A percentile compares a stretch with the other conserved stretches of the same genome.
phyloP scores from a whole-genome alignment of 1,140 invertebrate species.

The Meloidogyne chitwoodi region DNA sequence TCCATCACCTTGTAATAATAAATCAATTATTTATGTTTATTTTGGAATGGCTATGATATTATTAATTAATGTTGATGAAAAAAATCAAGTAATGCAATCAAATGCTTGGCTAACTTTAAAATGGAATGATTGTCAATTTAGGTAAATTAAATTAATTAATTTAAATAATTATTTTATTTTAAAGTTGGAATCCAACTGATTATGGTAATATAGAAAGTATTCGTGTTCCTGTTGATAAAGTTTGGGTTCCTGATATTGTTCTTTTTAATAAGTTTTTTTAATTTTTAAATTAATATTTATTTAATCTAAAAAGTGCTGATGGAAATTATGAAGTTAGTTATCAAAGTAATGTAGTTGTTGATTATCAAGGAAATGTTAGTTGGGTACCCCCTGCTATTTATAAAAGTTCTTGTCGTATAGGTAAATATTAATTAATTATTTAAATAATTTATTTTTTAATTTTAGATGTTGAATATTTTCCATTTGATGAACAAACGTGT shows the following conservation, averaged over 20 bases:
- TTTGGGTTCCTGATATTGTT: constrained; percentile 99
- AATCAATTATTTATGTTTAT: constrained; percentile 81
- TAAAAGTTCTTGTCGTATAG: constrained; percentile 63
- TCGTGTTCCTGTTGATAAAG: constrained; percentile 90
- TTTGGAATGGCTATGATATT: constrained; percentile 97
- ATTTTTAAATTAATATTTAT: constrained; percentile 1
- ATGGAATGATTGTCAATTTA: constrained; percentile 81
- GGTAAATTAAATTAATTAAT: background rate
- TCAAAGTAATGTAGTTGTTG: constrained; percentile 77
- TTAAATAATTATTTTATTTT: constrained; percentile 70
- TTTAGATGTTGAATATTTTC: constrained; percentile 78
- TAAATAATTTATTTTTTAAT: constrained; percentile 68
- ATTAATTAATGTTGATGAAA: constrained; percentile 80
- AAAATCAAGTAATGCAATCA: constrained; percentile 58
- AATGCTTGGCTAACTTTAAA: constrained; percentile 61
- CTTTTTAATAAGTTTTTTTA: constrained; percentile 68
- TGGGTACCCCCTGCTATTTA: constrained; percentile 87
- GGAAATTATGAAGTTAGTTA: constrained; percentile 86
- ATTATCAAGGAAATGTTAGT: constrained; percentile 69
- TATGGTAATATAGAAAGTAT: constrained; percentile 92
- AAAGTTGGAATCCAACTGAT: constrained; percentile 85
- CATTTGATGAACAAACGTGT: constrained; percentile 79
- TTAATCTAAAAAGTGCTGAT: constrained; percentile 68
- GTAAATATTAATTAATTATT: constrained; percentile 6
- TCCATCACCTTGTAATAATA: constrained; percentile 74